Base-by-base conservation (phyloP, 2,797 vertebrate species). In the Cyclopterus lumpus region DNA sequence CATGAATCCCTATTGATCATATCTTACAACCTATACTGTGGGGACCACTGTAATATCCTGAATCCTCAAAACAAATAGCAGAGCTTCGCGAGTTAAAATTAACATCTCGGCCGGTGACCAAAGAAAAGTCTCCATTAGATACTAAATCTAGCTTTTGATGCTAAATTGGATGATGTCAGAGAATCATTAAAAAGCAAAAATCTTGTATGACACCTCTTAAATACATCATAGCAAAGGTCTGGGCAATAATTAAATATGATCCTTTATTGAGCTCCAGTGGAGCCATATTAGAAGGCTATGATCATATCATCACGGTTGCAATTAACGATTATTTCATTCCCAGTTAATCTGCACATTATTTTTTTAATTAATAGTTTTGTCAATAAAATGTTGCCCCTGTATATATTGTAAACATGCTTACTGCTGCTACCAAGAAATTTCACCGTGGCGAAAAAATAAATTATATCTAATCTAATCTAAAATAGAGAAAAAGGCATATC, bases 1-100 rank as follows among this genome's bases (percentile, higher is more conserved):
- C 96, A 96, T 97, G 96, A 97, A 95, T 90, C 93, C 89, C 94
- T 94, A 95, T 96, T 96, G 97, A 98, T 97, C 96, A 95, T 94
- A 94, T 95, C 96, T 77, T 93, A 94, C 95, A 95, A 94, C 93
- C 76, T 86, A 93, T 94, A 93, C 96, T 94, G 92, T 91, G 89
- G 93, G 94, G 94, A 95, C 87, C 81, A 73, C 87, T 93, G 91
- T 93, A 93, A 94, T 75, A 93, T 94, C 94, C 93, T 86, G 92
- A 80, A 92, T 75, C 92, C 92, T 92, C 79, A 91, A 95, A 96
- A 96, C 94, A 95, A 95, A 92, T 77, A 88, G 86, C 77, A 34
- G 60, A 75, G 77, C 75, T 82, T 12, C 48, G 42, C 2, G 9
- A 78, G 77, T 85, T 87, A 68, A 84, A 91, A 88, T 82, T 65